Percentiles rank a stretch among this genome's conserved stretches.
Conservation (phyloP, 1,140 invertebrate species). For the Cyphomyrmex costatus region DNA sequence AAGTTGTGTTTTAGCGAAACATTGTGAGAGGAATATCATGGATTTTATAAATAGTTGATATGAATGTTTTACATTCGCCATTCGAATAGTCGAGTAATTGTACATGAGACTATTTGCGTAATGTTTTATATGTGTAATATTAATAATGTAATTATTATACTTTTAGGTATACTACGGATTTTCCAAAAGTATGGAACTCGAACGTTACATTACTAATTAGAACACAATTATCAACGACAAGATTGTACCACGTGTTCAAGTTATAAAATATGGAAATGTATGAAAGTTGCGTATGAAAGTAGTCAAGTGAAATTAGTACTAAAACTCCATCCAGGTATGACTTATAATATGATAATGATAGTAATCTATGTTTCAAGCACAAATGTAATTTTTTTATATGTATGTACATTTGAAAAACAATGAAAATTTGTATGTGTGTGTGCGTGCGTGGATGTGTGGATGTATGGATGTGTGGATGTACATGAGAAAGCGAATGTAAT, state of each 20-base stretch:
- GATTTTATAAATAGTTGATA: conserved; percentile 34
- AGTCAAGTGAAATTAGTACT: background rate
- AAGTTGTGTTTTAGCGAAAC: background rate
- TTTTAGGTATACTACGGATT: conserved; percentile 18
- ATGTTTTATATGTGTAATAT: conserved; percentile 51
- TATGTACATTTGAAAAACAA: background rate
- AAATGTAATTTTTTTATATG: conserved; percentile 61
- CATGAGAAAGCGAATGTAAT: background rate
- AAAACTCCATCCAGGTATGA: conserved; percentile 14
- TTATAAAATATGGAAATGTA: background rate
- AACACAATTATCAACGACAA: background rate
- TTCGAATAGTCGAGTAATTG: conserved; percentile 23
- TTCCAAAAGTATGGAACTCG: background rate
- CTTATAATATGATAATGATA: conserved; percentile 30
- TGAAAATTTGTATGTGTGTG: background rate
- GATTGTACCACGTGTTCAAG: conserved; percentile 27
- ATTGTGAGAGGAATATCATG: background rate
- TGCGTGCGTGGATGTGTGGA: background rate
- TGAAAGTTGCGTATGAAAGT: conserved; percentile 1
- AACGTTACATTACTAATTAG: background rate
- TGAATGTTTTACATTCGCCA: conserved; percentile 31
- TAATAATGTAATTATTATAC: conserved; percentile 53
- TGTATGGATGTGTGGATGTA: too few species aligned
- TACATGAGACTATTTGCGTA: conserved; percentile 43
- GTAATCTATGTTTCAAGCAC: conserved; percentile 30